Conservation (phyloP, 2,797 vertebrate species). For the Varecia variegata region DNA sequence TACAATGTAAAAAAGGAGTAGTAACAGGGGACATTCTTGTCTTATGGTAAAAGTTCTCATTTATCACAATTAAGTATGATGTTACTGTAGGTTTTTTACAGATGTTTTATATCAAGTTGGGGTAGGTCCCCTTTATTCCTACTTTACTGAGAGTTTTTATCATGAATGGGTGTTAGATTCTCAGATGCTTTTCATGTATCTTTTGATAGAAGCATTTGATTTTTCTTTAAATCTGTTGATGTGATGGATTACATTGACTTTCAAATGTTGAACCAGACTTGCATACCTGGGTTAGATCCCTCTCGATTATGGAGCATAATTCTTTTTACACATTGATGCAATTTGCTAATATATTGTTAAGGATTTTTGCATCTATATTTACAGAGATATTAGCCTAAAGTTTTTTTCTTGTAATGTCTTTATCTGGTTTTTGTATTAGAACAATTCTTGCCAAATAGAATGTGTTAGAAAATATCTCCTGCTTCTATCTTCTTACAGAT, state of each 20-base stretch:
- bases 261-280: background rate
- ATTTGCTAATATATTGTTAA: background rate
- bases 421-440: background rate
- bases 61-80: background rate
- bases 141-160: background rate
- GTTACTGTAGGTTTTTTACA: background rate
- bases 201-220: background rate
- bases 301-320: background rate
- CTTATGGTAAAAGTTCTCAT: background rate
- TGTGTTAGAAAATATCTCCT: background rate
- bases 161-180: background rate
- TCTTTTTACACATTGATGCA: background rate
- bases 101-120: background rate
- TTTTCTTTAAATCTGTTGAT: background rate
- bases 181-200: background rate
- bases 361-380: background rate
- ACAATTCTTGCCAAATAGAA: background rate
- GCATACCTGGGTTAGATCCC: background rate
- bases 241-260: background rate
- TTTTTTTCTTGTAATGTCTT: background rate
- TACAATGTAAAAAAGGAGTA: background rate
- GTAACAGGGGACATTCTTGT: background rate
- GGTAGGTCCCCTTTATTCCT: background rate
- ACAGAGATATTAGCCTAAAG: background rate
- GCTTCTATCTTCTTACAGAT: background rate